Evolutionary conservation across 2,888 invertebrate species (phyloP), one percentile per base, ranked within the genome.

Genomic region (Baronia brevicornis): DNA sequence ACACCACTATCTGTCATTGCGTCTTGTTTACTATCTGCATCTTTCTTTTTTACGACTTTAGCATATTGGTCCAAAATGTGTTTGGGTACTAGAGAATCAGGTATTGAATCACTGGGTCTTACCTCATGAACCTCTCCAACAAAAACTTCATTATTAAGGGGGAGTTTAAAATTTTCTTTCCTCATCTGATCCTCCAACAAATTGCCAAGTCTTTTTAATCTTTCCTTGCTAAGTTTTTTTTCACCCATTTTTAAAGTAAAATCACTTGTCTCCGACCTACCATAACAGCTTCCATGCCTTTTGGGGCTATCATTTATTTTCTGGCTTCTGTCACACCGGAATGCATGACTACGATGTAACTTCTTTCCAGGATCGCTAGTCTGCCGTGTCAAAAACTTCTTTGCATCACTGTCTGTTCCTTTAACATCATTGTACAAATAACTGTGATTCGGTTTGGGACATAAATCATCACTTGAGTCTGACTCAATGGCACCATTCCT

Each of bases 311-410:
- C 50, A 15, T 51, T 49, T 23, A 72, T 55, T 40, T 74, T 75
- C 42, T 80, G 75, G 20, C 66, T 78, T 11, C 79, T 61, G 25
- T 87, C 87, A 41, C 87, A 86, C 1, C 88, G 69, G 43, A 88
- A 88, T 0, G 88, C 88, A 44, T 87, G 88, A 31, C 85, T 87
- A 21, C 88, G 60, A 21, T 87, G 87, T n/a, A 88, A 61, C 44
- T 86, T 86, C 35, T 85, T 86, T 0, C 82, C 75, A 0, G 86
- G 86, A 42, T 86, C 86, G 43, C 86, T 86, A 1, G 52, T 57
- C 45, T 86, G 86, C 0, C 86, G 57, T 0, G 75, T 58, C 4
- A 86, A 43, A 4, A 60, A 43, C 14, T 68, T 70, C 47, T 77
- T 82, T 0, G 63, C 44, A 1, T 77, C 73, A 46, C 62, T 65